Evolutionary conservation across 2,797 vertebrate species (phyloP).

Genomic region (Staurois parvus): DNA sequence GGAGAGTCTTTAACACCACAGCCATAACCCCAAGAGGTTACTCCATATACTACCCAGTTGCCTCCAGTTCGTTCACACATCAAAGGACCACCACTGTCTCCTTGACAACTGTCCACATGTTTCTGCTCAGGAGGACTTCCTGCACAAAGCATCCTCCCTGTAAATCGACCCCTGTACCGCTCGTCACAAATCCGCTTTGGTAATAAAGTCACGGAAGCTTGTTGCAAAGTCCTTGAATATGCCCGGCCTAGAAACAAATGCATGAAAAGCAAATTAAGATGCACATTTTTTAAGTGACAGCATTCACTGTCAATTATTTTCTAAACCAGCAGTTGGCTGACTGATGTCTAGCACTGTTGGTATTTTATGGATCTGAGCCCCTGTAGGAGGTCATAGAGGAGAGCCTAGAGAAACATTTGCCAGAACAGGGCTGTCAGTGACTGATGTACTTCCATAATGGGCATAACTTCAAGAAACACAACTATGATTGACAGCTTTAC

Average conservation of each 20-base stretch:
- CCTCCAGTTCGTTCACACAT: slow-evolving; percentile 87
- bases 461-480: slow-evolving; percentile 29
- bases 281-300: not conserved
- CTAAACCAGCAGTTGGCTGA: not conserved
- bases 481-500: slow-evolving; percentile 40
- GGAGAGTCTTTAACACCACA: slow-evolving; percentile 91
- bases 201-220: slow-evolving; percentile 88
- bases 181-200: slow-evolving; percentile 87
- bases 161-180: slow-evolving; percentile 87
- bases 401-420: slow-evolving; percentile 22
- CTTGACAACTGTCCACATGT: slow-evolving; percentile 94
- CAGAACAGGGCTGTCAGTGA: slow-evolving; percentile 32
- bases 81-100: slow-evolving; percentile 94
- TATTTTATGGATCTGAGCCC: slow-evolving; percentile 30
- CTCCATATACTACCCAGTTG: slow-evolving; percentile 93
- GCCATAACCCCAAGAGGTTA: slow-evolving; percentile 97
- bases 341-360: not conserved
- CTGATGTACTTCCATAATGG: slow-evolving; percentile 25
- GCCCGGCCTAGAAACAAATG: slow-evolving; percentile 80
- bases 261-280: slow-evolving; percentile 10
- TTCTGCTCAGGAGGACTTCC: slow-evolving; percentile 81
- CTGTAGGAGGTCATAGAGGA: slow-evolving; percentile 48
- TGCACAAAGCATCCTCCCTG: slow-evolving; percentile 94
- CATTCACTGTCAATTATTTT: slow-evolving; percentile 8
- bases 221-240: slow-evolving; percentile 95